Evolutionary conservation across 2,888 invertebrate species (phyloP), one percentile per base, ranked within the genome.

Genomic region (Orchesella flavescens): DNA sequence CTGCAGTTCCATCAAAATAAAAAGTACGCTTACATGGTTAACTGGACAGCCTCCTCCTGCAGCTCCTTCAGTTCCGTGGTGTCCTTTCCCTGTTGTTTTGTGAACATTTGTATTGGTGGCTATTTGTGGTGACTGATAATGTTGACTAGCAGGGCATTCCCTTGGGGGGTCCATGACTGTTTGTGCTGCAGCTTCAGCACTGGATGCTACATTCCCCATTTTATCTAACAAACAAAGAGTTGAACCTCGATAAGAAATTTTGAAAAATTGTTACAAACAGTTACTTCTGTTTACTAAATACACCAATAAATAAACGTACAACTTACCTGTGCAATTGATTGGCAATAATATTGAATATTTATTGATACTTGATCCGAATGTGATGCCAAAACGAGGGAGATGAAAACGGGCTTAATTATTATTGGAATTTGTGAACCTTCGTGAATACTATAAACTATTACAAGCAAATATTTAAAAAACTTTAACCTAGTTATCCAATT

Each of bases 181-280:
- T 86, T 92, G 91, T n/a, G 91, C 89, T 19, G 93, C 91, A 79
- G 91, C 89, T 87, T 93, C 92, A 12, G 93, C 93, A 71, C 92
- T 91, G 15, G 92, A 91, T 63, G 93, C 90, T 79, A 92, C 91
- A 87, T 93, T 93, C 1, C 93, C 93, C 93, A 93, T 93, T 85
- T 21, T 73, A 17, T n/a, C 43, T 53, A 34, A n/a, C 24, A 17
- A 10, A 19, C n/a, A 44, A 46, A 46, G 46, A n/a, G 34, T 65
- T 34, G 24, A 13, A 34, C 34, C 24, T 34, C n/a, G 2, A 13
- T 17, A 21, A 61, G 10, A 57, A 57, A 57, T 57, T 13, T 57
- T 17, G 7, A 10, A 57, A 49, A 66, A 46, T 24, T n/a, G n/a
- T n/a, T n/a, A n/a, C n/a, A n/a, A n/a, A n/a, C n/a, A n/a, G n/a